These are phyloP conservation scores for Carassius gibelio DNA, from an alignment of 2,113 vertebrate genomes.

Conservation along the genomic window DNA sequence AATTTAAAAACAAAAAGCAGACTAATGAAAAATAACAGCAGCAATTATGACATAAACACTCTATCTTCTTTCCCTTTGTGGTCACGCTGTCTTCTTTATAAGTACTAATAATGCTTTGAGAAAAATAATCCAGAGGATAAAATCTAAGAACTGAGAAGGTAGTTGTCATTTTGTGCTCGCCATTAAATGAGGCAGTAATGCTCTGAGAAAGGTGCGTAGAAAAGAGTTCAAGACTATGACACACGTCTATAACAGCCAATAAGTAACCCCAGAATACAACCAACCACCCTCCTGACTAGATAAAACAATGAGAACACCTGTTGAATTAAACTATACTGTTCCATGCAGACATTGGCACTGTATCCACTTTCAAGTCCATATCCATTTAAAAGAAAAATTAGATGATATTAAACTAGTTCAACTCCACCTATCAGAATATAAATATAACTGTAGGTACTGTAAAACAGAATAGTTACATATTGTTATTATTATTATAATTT, in stretches of 20 bases:
- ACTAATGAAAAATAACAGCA: background rate
- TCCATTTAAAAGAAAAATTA: background rate
- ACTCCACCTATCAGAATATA: conserved; percentile 15
- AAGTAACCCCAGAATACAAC: background rate
- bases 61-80: background rate
- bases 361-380: background rate
- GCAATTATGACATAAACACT: background rate
- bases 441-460: background rate
- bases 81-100: background rate
- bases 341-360: background rate
- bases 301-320: background rate
- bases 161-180: background rate
- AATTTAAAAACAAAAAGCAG: background rate
- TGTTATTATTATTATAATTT: too few species aligned
- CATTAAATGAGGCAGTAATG: background rate
- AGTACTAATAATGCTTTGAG: background rate
- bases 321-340: background rate
- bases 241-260: background rate
- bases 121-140: conserved; percentile 2
- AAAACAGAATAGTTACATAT: background rate
- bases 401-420: background rate
- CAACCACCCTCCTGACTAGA: background rate
- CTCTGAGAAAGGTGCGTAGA: background rate
- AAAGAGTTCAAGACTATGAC: background rate
- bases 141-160: background rate